Evolutionary conservation across 2,113 vertebrate species (phyloP), one percentile per base, ranked within the genome.

Genomic region (Campylorhamphus procurvoides): DNA sequence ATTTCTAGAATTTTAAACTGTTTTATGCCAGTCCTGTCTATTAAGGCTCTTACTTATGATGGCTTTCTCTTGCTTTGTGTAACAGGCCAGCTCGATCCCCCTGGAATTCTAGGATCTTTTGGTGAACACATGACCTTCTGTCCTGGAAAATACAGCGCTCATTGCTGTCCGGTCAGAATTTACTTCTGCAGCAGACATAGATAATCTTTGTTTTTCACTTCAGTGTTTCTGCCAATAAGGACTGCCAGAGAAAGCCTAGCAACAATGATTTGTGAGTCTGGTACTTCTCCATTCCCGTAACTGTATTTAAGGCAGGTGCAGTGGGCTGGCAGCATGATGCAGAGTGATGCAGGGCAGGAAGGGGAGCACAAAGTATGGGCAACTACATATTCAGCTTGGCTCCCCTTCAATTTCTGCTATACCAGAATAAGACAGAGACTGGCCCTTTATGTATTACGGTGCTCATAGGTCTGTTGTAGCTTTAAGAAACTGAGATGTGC

Each of bases 361-460:
- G 60, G 31, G 47, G 20, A 60, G 31, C 13, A 7, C 2, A 56
- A 66, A 12, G 33, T 13, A 59, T 0, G 0, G 3, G 14, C 20
- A 64, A 37, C 58, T 63, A 39, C 28, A 11, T 0, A 2, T 33
- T 77, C 76, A 89, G n/a, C 47, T 35, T 59, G 50, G 46, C 52
- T 40, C 6, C 0, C 1, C 53, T 80, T 73, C 47, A 28, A 37
- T 14, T 63, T 53, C 69, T 56, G 33, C 22, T 63, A 58, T n/a
- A 68, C 12, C 24, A 75, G 28, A 75, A 19, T 4, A 74, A 37
- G 28, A 7, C 55, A 47, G 14, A 18, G 31, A 77, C 6, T 67
- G 46, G 28, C 46, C 29, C 22, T 14, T 3, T 15, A 22, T 22
- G 6, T 14, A 59, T 9, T 29, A 31, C 3, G 1, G 2, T 67